These are phyloP conservation scores for Phyto melanocephala DNA, from an alignment of 2,888 invertebrate genomes.

Conservation along the genomic window DNA sequence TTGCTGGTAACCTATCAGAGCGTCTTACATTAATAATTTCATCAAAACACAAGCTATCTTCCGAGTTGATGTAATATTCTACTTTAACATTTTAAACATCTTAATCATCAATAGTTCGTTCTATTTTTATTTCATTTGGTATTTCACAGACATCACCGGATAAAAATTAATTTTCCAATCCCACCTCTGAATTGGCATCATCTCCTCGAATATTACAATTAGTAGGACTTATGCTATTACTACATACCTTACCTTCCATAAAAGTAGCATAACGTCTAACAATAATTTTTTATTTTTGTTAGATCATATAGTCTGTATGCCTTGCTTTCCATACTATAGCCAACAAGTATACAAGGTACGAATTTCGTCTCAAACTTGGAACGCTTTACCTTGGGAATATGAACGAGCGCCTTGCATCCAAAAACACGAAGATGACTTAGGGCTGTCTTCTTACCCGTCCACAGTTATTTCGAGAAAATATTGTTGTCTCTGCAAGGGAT, in stretches of 20 bases:
- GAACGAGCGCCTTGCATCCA: slow-evolving; percentile 60
- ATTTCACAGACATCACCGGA: too few species aligned
- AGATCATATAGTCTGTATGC: slow-evolving; percentile 46
- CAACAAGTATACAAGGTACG: slow-evolving; percentile 59
- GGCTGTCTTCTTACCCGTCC: slow-evolving; percentile 54
- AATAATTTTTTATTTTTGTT: slow-evolving; percentile 41
- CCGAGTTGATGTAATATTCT: too few species aligned
- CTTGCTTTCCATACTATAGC: too few species aligned
- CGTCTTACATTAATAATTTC: slow-evolving; percentile 1
- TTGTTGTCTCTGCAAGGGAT: slow-evolving; percentile 58
- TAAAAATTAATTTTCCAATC: slow-evolving; percentile 25
- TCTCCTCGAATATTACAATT: slow-evolving; percentile 2
- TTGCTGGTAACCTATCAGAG: slow-evolving; percentile 19
- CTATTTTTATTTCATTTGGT: background rate
- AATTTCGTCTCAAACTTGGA: slow-evolving; percentile 61
- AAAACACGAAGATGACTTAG: slow-evolving; percentile 54
- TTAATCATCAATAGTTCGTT: background rate
- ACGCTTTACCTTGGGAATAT: slow-evolving; percentile 61
- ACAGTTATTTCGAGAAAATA: slow-evolving; percentile 54
- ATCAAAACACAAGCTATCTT: background rate
- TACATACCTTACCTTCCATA: slow-evolving; percentile 49
- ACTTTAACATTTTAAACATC: background rate
- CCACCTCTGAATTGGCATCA: slow-evolving; percentile 39
- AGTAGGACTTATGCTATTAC: background rate
- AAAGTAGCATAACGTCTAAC: slow-evolving; percentile 58